Evolutionary conservation across 2,888 invertebrate genomes (phyloP), one percentile per base, ranked within the genome.

Genomic region (Auanema freiburgensis): DNA sequence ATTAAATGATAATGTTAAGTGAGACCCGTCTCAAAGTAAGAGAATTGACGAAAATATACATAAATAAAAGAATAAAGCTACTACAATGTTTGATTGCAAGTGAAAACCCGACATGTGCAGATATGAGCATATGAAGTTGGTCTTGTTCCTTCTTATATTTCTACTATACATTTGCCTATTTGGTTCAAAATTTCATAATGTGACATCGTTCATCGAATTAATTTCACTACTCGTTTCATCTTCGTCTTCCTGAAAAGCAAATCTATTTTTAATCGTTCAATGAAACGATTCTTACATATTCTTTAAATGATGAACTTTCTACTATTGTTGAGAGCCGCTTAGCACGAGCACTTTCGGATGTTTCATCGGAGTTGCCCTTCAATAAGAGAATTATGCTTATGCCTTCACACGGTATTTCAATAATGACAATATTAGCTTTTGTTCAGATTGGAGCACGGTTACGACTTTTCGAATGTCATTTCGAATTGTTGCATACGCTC

Each of bases 301-400:
- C 81, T n/a, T 74, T 56, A 0, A 75, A 70, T 58, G 77, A 77
- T 43, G 77, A 73, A 50, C 73, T 75, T 57, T 81, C 81, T 2
- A 74, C 79, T 50, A 81, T 79, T 1, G 80, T 82, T 2, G 81
- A 81, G 18, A 81, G 65, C 56, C 78, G 53, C 63, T 81, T 81
- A 21, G 69, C 71, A 21, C 63, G 65, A 42, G 62, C 60, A 23
- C 60, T 69, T 18, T 71, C 73, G 16, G 76, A 77, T 10, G 74
- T 74, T 41, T 78, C 78, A 54, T 74, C 73, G 3, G 79, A 78
- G 21, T 66, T 64, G 14, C 79, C 78, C 75, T 75, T 41, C n/a
- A 59, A 53, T 14, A 41, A 5, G 6, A 50, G 21, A 4, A 14
- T 55, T 11, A 46, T 10, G 25, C 16, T 24, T 14, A 40, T n/a